phyloP scores from a whole-genome alignment of 2,113 vertebrate species.

The Stigmatopora nigra region DNA sequence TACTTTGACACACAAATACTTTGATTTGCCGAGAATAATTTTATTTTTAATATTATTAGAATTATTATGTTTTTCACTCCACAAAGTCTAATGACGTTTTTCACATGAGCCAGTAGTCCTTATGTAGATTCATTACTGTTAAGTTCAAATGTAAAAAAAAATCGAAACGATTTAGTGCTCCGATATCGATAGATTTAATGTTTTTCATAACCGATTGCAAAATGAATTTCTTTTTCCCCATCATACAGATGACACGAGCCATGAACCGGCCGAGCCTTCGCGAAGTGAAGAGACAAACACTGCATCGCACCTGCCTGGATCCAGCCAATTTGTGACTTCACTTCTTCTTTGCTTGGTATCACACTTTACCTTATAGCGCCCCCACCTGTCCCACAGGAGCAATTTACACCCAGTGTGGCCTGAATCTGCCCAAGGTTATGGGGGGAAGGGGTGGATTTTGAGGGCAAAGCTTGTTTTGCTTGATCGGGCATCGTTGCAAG shows the following conservation, averaged over 20 bases:
- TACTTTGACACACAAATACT: neutral
- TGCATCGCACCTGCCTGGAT: slow-evolving; percentile 78
- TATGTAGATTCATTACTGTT: neutral
- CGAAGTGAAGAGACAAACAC: slow-evolving; percentile 79
- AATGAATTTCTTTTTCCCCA: neutral
- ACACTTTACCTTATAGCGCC: slow-evolving; percentile 95
- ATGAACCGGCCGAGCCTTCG: slow-evolving; percentile 93
- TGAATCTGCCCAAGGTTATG: slow-evolving; percentile 61
- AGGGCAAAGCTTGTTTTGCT: slow-evolving; percentile 43
- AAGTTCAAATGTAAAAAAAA: neutral
- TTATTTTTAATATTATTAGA: neutral
- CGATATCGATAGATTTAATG: neutral
- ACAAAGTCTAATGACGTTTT: neutral
- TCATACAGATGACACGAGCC: slow-evolving; percentile 85
- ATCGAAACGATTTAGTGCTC: neutral
- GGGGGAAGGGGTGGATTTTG: slow-evolving; percentile 45
- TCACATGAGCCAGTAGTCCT: neutral
- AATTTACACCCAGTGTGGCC: slow-evolving; percentile 62
- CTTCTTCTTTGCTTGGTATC: slow-evolving; percentile 80
- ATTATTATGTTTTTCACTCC: neutral
- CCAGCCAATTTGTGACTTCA: slow-evolving; percentile 77
- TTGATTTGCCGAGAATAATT: too few species aligned
- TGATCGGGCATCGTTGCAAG: slow-evolving; percentile 64
- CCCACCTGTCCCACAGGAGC: slow-evolving; percentile 75
- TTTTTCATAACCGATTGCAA: neutral